Base-by-base conservation (phyloP, 2,888 invertebrate genomes). In the Silvanus unidentatus region DNA sequence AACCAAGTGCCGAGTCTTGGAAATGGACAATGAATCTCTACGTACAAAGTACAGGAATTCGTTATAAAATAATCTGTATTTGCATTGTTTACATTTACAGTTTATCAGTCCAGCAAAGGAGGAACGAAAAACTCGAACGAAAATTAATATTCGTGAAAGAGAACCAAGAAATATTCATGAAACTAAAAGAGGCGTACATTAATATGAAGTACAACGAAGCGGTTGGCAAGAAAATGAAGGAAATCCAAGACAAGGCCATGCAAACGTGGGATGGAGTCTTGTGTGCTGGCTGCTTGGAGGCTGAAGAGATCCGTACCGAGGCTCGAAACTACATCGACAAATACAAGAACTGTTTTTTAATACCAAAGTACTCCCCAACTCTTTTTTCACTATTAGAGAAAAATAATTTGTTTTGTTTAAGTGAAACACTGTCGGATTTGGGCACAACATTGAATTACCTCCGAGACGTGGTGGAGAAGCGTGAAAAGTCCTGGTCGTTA, bases 71-170 rank as follows among this genome's bases (percentile, higher is more conserved):
- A n/a, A n/a, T n/a, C n/a, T n/a, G n/a, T n/a, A n/a, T n/a, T n/a
- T n/a, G n/a, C n/a, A n/a, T n/a, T n/a, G n/a, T n/a, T n/a, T n/a
- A n/a, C n/a, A n/a, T 39, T 34, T 50, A 27, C 52, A 65, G 65
- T 39, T 54, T 66, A 32, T 44, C 45, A 4, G 53, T 58, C 12
- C 65, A 68, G 49, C 51, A 47, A 43, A 47, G 50, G 10, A 62
- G 53, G 51, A 55, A 58, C 14, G 44, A 48, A 2, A 65, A 64
- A 44, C 50, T 61, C 29, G 62, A 66, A 41, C 61, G 62, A 37
- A 66, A 68, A 42, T 51, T 68, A 1, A 59, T 64, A 39, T 68
- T 64, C 45, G 63, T 68, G 11, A 63, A 65, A 48, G 65, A 65
- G 35, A 66, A 69, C 40, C 64, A 68, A 38, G 60, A 60, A 36